Conservation (phyloP, 1,140 invertebrate species). For the Wasmannia auropunctata region DNA sequence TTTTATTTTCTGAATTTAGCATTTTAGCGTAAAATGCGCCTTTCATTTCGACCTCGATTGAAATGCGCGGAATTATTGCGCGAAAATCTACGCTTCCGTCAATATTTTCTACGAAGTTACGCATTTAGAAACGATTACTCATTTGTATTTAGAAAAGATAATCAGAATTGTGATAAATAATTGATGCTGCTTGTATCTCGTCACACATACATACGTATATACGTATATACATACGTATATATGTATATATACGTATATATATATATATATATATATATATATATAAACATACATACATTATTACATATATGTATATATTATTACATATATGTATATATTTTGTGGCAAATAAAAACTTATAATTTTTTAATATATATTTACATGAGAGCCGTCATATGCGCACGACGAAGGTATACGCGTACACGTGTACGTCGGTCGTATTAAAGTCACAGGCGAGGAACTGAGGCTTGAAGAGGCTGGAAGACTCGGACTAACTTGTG, state of each 20-base stretch:
- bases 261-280: slow-evolving; percentile 1
- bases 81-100: neutral
- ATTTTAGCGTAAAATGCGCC: neutral
- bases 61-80: neutral
- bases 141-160: neutral
- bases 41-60: neutral
- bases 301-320: neutral
- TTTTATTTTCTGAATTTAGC: neutral
- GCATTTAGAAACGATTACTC: neutral
- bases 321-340: neutral
- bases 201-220: neutral
- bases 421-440: neutral
- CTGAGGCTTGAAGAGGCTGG: slow-evolving; percentile 38
- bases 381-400: neutral
- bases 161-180: slow-evolving; percentile 12
- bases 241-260: neutral
- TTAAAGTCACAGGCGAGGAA: neutral
- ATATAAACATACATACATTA: neutral
- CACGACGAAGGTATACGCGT: neutral
- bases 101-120: neutral
- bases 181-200: neutral
- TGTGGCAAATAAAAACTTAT: slow-evolving; percentile 20
- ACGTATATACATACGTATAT: neutral
- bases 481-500: slow-evolving; percentile 63
- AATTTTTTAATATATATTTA: slow-evolving; percentile 21